Evolutionary conservation across 1,140 invertebrate species (phyloP), one percentile per base, ranked within the genome.

Genomic region (Leucophenga varia): DNA sequence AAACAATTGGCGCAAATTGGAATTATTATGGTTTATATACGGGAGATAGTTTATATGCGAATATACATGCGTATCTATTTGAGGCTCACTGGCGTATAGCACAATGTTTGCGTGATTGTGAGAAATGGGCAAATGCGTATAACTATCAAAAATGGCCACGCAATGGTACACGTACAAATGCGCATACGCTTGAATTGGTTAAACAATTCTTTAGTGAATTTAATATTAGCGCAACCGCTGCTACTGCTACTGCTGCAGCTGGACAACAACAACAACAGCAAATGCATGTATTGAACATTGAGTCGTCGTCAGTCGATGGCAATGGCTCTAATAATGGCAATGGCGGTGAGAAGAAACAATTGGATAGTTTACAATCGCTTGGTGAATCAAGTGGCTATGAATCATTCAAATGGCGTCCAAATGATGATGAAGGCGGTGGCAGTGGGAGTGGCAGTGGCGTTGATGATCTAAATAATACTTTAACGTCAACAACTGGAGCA

Each of bases 351-450:
- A 57, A 57, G 32, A 76, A 72, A 25, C 79, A 80, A 54, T 64
- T 76, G 12, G 80, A 83, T 57, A 87, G 83, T 74, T 75, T 87
- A 36, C 82, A 84, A 34, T 91, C 88, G 0, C 79, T 87, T 13
- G 88, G 87, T 3, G 87, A 91, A 50, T 91, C 88, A 54, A 91
- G 88, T 69, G 89, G 88, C 20, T 91, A 91, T 58, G 89, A 91
- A 59, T 91, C 89, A 61, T 87, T 90, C 56, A 86, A 83, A 49
- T 81, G 84, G 53, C 85, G 84, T 55, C 71, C 79, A 1, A 81
- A 85, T 6, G 81, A 84, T 16, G 81, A 84, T 16, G 78, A 79
- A 4, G 72, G 43, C 12, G 56, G 55, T n/a, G 57, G 30, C 18
- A 58, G 54, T 7, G 60, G 37, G 30, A 57, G 44, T 10, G 54